phyloP scores from a whole-genome alignment of 2,888 invertebrate species.

The Euspilapteryx auroguttella region DNA sequence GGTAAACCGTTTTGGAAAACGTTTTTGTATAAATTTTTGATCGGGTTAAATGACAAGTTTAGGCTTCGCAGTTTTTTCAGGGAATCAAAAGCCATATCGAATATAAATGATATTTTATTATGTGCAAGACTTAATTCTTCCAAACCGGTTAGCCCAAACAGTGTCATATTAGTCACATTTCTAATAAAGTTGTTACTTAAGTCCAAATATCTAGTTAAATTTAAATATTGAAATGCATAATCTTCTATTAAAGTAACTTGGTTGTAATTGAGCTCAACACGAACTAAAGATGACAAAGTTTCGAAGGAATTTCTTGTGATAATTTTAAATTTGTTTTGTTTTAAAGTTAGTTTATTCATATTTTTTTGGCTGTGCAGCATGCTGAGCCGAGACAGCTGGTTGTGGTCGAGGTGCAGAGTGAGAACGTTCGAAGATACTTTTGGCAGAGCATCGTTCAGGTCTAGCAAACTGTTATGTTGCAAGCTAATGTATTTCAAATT shows the following conservation, averaged over 20 bases:
- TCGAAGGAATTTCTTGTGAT: slow-evolving; percentile 73
- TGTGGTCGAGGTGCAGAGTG: slow-evolving; percentile 77
- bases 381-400: slow-evolving; percentile 72
- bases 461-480: slow-evolving; percentile 76
- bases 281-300: slow-evolving; percentile 72
- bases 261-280: slow-evolving; percentile 79
- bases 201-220: slow-evolving; percentile 75
- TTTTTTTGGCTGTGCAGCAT: slow-evolving; percentile 78
- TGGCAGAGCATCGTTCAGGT: slow-evolving; percentile 78
- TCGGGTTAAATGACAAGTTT: slow-evolving; percentile 77
- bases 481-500: slow-evolving; percentile 83
- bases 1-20: slow-evolving; percentile 79
- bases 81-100: slow-evolving; percentile 74
- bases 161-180: slow-evolving; percentile 72
- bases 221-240: slow-evolving; percentile 77
- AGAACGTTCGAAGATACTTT: slow-evolving; percentile 69
- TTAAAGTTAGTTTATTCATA: slow-evolving; percentile 80
- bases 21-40: slow-evolving; percentile 70
- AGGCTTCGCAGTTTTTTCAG: slow-evolving; percentile 76
- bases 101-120: slow-evolving; percentile 70
- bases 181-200: slow-evolving; percentile 74
- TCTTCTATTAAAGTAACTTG: slow-evolving; percentile 79
- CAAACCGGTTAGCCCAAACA: slow-evolving; percentile 73
- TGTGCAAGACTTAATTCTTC: slow-evolving; percentile 79
- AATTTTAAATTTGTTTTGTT: slow-evolving; percentile 73